phyloP scores from a whole-genome alignment of 2,888 invertebrate genomes.

The Drosophila aldrichi region DNA sequence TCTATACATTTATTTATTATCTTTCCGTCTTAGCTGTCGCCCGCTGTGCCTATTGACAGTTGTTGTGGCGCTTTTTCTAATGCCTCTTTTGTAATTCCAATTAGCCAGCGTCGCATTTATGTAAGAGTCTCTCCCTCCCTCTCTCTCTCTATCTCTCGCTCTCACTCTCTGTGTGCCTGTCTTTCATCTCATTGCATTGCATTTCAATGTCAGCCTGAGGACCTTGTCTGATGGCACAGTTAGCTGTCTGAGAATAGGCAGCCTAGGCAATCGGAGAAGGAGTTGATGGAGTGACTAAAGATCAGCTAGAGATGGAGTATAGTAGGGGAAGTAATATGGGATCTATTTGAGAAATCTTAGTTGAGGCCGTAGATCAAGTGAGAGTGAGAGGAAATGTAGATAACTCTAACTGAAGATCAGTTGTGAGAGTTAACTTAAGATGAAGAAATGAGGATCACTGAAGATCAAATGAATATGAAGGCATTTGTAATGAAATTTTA shows the following conservation, averaged over 20 bases:
- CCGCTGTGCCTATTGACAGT: slow-evolving; percentile 59
- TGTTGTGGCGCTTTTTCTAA: slow-evolving; percentile 70
- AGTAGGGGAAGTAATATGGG: no score
- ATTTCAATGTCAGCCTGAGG: slow-evolving; percentile 56
- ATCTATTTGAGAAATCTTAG: no score
- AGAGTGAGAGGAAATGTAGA: background rate
- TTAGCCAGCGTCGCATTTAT: slow-evolving; percentile 69
- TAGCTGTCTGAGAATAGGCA: background rate
- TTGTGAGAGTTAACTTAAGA: background rate
- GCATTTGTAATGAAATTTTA: no score
- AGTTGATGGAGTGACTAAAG: background rate
- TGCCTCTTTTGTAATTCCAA: slow-evolving; percentile 78
- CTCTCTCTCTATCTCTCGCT: slow-evolving; percentile 12
- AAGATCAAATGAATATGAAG: no score
- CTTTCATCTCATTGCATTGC: slow-evolving; percentile 46
- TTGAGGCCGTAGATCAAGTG: background rate
- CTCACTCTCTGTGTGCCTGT: slow-evolving; percentile 9
- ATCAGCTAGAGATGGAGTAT: background rate
- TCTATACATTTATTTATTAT: slow-evolving; percentile 79
- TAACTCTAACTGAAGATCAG: background rate
- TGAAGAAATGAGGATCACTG: background rate
- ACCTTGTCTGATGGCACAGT: background rate
- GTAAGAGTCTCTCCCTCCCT: slow-evolving; percentile 28
- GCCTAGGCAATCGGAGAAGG: background rate
- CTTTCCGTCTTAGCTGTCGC: slow-evolving; percentile 47